phyloP scores from a whole-genome alignment of 2,113 vertebrate genomes.

The Cryptomyrus ogoouensis region DNA sequence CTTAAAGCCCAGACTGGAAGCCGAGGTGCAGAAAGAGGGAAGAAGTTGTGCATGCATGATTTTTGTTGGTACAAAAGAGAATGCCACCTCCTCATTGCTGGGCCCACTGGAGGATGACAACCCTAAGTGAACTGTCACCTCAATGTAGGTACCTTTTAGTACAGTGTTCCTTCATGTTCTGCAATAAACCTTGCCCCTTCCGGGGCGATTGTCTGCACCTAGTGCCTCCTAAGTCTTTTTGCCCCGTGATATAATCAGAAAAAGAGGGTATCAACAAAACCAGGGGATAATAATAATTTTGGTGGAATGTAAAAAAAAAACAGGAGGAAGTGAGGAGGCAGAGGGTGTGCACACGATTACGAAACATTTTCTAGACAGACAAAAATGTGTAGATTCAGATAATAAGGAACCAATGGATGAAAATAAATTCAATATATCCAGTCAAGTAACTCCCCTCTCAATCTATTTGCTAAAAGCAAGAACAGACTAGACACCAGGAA shows the following conservation, averaged over 20 bases:
- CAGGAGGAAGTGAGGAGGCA: not conserved
- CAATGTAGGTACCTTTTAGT: too few species aligned
- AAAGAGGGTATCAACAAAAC: not conserved
- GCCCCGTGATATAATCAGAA: not conserved
- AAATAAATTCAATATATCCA: not conserved
- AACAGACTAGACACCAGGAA: not conserved
- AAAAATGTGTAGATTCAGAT: not conserved
- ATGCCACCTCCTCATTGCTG: not conserved
- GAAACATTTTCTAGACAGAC: not conserved
- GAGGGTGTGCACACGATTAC: not conserved
- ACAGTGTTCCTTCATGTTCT: too few species aligned
- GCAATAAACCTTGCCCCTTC: not conserved
- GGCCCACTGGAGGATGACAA: too few species aligned
- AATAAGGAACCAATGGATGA: not conserved
- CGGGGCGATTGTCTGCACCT: not conserved
- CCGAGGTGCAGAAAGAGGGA: not conserved
- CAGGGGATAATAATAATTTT: not conserved
- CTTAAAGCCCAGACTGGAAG: not conserved
- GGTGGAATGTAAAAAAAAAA: not conserved
- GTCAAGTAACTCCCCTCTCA: not conserved
- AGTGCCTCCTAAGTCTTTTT: not conserved
- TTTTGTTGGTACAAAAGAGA: not conserved
- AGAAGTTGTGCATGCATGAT: not conserved
- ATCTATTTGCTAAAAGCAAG: not conserved
- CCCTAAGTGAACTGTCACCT: too few species aligned